Conservation (phyloP, 2,888 invertebrate genomes). For the Glaucopsyche alexis region DNA sequence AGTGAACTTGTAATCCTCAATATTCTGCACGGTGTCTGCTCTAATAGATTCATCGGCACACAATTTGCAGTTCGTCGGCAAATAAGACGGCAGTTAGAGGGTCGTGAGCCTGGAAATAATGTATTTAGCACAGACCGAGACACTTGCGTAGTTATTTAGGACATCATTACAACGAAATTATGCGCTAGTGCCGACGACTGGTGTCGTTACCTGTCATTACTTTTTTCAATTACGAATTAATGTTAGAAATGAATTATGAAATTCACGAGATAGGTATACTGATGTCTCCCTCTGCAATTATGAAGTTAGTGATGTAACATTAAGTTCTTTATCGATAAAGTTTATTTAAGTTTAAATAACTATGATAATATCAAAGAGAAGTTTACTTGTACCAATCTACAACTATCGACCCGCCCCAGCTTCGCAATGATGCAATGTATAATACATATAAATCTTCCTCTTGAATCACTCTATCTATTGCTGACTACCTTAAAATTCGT, state of each 20-base stretch:
- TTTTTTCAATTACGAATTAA: constrained; percentile 29
- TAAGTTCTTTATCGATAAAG: neutral
- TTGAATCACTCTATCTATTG: no score
- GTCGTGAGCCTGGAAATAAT: constrained; percentile 61
- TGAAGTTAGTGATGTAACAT: constrained; percentile 11
- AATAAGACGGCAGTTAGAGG: constrained; percentile 75
- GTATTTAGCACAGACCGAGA: constrained; percentile 40
- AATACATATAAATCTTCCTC: no score
- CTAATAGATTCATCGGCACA: constrained; percentile 45
- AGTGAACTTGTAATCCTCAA: neutral
- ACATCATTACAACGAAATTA: constrained; percentile 53
- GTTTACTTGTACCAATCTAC: no score
- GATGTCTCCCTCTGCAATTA: constrained; percentile 9
- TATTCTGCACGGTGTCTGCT: constrained; percentile 39
- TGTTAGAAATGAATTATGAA: constrained; percentile 27
- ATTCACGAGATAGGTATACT: neutral
- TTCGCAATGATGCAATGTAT: no score
- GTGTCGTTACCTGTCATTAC: constrained; percentile 30
- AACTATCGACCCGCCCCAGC: no score
- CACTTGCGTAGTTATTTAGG: constrained; percentile 52
- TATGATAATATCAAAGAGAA: no score
- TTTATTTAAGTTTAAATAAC: neutral
- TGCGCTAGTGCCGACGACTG: constrained; percentile 29
- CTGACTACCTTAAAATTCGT: no score
- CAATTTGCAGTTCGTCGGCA: constrained; percentile 55